Conservation (phyloP, 2,113 vertebrate species). For the Tinamus guttatus region DNA sequence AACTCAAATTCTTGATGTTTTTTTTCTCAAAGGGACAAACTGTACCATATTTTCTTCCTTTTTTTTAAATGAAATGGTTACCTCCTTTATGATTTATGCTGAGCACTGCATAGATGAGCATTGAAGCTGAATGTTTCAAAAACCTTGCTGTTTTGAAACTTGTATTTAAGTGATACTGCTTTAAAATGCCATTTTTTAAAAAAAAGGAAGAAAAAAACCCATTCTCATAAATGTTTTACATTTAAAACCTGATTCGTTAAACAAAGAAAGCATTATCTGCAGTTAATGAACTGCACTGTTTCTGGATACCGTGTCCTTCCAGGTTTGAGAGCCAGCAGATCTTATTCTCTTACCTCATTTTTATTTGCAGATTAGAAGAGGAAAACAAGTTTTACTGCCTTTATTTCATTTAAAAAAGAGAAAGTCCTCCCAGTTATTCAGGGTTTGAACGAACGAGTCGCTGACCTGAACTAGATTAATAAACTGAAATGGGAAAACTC, state of each 20-base stretch:
- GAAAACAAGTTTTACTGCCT: background rate
- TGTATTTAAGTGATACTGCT: background rate
- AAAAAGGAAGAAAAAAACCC: background rate
- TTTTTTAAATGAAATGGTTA: background rate
- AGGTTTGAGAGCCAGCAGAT: slow-evolving; percentile 13
- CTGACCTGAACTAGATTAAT: background rate
- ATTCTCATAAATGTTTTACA: background rate
- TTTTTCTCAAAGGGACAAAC: background rate
- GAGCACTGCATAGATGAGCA: background rate
- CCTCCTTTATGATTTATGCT: background rate
- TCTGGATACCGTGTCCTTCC: slow-evolving; percentile 10
- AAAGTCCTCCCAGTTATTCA: background rate
- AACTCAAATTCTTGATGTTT: background rate
- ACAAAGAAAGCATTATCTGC: slow-evolving; percentile 23
- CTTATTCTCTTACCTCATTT: slow-evolving; percentile 8
- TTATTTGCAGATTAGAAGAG: background rate
- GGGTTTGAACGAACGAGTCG: background rate
- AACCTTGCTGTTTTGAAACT: background rate
- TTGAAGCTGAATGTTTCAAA: background rate
- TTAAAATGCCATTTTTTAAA: background rate
- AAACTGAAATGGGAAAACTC: background rate
- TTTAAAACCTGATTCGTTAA: slow-evolving; percentile 9
- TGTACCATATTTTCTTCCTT: too few species aligned
- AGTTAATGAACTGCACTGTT: slow-evolving; percentile 6
- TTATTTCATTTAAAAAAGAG: background rate